These are phyloP conservation scores for Deroplatys truncata DNA, from an alignment of 2,888 invertebrate genomes.

Conservation along the genomic window DNA sequence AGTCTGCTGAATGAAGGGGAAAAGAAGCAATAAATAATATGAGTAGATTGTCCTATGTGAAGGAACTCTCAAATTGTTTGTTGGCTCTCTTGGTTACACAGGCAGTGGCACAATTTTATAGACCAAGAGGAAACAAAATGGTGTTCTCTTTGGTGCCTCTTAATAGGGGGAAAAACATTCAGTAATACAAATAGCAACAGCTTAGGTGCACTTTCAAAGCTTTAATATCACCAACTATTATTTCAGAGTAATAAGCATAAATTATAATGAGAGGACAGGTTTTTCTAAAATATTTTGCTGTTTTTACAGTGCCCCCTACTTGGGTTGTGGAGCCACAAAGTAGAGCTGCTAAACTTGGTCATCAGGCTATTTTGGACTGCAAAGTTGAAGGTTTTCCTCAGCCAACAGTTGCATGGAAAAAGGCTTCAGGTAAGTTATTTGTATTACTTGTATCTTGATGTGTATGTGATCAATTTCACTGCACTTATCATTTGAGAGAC, in stretches of 20 bases:
- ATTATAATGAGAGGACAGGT: not conserved
- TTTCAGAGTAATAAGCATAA: not conserved
- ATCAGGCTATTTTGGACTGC: constrained; percentile 63
- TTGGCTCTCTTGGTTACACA: not conserved
- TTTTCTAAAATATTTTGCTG: not conserved
- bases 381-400: constrained; percentile 72
- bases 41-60: too few relatives aligned
- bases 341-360: constrained; percentile 67
- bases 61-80: not conserved
- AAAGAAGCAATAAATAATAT: not conserved
- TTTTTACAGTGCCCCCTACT: constrained; percentile 66
- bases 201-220: not conserved
- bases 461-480: too few relatives aligned
- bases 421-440: constrained; percentile 49
- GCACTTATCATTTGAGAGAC: too few relatives aligned
- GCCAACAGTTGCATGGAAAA: constrained; percentile 56
- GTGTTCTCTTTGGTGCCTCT: not conserved
- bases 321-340: constrained; percentile 70
- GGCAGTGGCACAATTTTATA: not conserved
- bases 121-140: not conserved
- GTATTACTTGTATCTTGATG: too few relatives aligned
- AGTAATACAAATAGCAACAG: not conserved
- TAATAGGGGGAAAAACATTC: not conserved
- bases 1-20: not conserved
- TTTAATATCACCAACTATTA: not conserved